These are phyloP conservation scores for Narcine bancroftii DNA, from an alignment of 2,113 vertebrate species.

Conservation along the genomic window DNA sequence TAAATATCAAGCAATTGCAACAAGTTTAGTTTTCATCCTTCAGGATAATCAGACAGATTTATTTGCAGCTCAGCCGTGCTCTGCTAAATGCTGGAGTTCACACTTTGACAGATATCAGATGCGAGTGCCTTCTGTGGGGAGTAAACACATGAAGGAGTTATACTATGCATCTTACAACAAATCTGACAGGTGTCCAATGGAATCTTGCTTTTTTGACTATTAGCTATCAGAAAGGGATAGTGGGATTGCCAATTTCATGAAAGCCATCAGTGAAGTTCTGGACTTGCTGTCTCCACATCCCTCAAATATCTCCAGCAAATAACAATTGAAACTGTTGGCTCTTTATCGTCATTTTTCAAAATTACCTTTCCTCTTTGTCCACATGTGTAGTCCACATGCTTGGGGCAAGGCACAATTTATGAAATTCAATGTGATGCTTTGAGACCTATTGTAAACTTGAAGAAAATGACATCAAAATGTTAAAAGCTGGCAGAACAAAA, in stretches of 20 bases:
- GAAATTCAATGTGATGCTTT: background rate
- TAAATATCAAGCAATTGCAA: constrained; percentile 37
- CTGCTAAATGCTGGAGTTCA: constrained; percentile 69
- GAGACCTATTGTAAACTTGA: background rate
- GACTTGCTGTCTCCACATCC: constrained; percentile 7
- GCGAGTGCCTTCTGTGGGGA: constrained; percentile 58
- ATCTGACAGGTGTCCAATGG: constrained; percentile 61
- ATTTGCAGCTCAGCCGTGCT: constrained; percentile 64
- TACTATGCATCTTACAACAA: constrained; percentile 61
- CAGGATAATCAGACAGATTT: constrained; percentile 81
- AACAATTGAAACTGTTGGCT: constrained; percentile 31
- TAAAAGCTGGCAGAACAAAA: background rate
- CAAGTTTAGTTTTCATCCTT: constrained; percentile 69
- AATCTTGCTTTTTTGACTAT: constrained; percentile 49
- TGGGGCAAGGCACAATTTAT: background rate
- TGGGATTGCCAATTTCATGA: constrained; percentile 45
- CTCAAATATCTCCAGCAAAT: constrained; percentile 28
- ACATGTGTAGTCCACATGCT: background rate
- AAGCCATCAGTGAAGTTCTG: constrained; percentile 28
- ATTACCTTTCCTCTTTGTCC: background rate
- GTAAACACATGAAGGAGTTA: constrained; percentile 66
- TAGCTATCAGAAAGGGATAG: constrained; percentile 45
- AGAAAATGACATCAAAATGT: background rate
- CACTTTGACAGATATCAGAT: constrained; percentile 76
- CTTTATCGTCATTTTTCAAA: background rate